Conservation (phyloP, 2,113 vertebrate species). For the Scopus umbretta region DNA sequence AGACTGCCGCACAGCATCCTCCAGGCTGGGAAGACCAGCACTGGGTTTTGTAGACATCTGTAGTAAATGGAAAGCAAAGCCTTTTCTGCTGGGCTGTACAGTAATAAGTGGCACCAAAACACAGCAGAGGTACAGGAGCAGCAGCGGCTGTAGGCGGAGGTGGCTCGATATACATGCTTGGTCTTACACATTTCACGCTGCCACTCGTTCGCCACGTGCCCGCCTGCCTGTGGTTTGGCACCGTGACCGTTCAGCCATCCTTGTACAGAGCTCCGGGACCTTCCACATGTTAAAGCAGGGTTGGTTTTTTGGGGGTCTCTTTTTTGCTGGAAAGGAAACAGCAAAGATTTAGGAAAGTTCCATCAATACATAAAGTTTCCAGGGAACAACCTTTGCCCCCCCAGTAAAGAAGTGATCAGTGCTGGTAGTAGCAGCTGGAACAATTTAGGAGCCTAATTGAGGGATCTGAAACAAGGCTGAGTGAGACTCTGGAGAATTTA, state of each 20-base stretch:
- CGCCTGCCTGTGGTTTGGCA: neutral
- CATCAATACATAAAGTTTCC: neutral
- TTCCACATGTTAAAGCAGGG: neutral
- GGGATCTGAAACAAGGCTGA: neutral
- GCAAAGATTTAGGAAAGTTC: neutral
- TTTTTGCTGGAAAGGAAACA: neutral
- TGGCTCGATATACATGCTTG: neutral
- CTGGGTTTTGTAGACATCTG: neutral
- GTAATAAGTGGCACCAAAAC: neutral
- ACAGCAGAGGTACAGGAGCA: neutral
- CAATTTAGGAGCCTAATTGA: neutral
- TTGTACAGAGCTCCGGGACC: neutral
- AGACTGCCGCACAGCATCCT: neutral
- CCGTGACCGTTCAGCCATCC: rapidly evolving
- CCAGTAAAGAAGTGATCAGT: neutral
- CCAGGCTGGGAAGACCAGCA: neutral
- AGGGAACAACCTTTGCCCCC: neutral
- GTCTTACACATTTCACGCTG: neutral
- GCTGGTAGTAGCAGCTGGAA: neutral
- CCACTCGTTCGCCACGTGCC: rapidly evolving
- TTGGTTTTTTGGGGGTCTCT: no score
- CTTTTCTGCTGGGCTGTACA: neutral
- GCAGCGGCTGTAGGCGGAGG: neutral
- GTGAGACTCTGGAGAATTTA: neutral
- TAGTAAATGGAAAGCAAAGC: neutral